A percentile compares a stretch with the other conserved stretches of the same genome.
phyloP scores from a whole-genome alignment of 2,113 vertebrate species.

The Ardeotis arabs region DNA sequence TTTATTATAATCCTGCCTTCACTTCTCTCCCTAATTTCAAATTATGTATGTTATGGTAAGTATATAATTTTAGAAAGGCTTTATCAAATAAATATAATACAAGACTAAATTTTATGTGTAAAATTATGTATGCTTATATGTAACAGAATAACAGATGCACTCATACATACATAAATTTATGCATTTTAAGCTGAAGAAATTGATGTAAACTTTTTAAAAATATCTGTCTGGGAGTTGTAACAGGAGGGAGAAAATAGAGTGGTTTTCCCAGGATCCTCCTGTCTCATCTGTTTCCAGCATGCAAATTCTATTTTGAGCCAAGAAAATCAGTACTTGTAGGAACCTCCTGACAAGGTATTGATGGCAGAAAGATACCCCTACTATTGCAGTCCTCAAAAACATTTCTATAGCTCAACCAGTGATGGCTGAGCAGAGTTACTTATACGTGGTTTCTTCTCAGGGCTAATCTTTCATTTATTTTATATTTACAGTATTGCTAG shows the following conservation, averaged over 20 bases:
- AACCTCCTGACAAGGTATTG: neutral
- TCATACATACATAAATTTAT: neutral
- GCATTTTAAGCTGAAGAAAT: neutral
- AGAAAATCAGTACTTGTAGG: neutral
- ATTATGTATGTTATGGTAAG: neutral
- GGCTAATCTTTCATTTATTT: neutral
- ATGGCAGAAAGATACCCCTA: neutral
- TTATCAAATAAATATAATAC: neutral
- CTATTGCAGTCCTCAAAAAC: neutral
- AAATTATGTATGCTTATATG: fast-evolving
- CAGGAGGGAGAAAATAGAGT: neutral
- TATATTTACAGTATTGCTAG: neutral
- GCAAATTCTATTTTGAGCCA: neutral
- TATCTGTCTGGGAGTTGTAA: neutral
- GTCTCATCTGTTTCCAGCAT: neutral
- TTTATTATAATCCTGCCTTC: neutral
- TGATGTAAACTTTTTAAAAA: neutral
- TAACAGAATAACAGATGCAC: neutral
- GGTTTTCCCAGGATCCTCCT: neutral
- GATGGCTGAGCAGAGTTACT: neutral
- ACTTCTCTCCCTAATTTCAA: neutral
- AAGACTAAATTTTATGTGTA: neutral
- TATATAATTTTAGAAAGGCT: neutral
- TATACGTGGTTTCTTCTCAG: neutral
- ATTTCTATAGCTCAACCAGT: neutral